These are phyloP conservation scores for Acanthosepion pharaonis DNA, from an alignment of 2,888 invertebrate genomes.

Conservation along the genomic window DNA sequence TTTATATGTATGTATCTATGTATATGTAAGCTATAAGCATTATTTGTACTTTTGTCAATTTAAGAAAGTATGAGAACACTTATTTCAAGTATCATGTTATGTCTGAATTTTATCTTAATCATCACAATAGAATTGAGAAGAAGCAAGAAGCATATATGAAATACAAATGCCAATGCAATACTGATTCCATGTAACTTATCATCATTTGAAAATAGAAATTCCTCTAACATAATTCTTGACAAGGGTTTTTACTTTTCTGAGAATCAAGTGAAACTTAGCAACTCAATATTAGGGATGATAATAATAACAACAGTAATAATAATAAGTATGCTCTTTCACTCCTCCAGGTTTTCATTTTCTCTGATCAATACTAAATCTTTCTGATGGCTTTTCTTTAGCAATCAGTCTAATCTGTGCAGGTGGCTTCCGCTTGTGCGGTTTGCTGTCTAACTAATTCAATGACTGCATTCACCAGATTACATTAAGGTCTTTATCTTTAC, in stretches of 20 bases:
- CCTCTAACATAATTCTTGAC: no score
- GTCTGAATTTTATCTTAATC: not conserved
- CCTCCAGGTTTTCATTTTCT: not conserved
- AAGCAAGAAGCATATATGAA: no score
- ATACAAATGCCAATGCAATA: no score
- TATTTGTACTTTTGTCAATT: not conserved
- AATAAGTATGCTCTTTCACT: not conserved
- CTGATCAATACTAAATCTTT: slow-evolving; percentile 40
- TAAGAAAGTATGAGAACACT: not conserved
- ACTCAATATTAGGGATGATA: not conserved
- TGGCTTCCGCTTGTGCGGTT: slow-evolving; percentile 37
- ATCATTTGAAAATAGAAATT: no score
- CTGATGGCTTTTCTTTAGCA: not conserved
- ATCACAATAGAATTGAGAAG: not conserved
- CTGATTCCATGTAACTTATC: no score
- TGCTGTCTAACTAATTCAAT: slow-evolving; percentile 40
- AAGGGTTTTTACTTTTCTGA: no score
- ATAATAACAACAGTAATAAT: not conserved
- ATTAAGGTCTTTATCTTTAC: slow-evolving; percentile 43
- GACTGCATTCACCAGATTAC: slow-evolving; percentile 36
- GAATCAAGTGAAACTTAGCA: not conserved
- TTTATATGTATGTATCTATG: no score
- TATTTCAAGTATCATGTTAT: not conserved
- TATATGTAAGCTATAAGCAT: no score
- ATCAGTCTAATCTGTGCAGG: slow-evolving; percentile 42